Evolutionary conservation across 2,888 invertebrate genomes (phyloP), one percentile per base, ranked within the genome.

Genomic region (Electrophaes corylata): DNA sequence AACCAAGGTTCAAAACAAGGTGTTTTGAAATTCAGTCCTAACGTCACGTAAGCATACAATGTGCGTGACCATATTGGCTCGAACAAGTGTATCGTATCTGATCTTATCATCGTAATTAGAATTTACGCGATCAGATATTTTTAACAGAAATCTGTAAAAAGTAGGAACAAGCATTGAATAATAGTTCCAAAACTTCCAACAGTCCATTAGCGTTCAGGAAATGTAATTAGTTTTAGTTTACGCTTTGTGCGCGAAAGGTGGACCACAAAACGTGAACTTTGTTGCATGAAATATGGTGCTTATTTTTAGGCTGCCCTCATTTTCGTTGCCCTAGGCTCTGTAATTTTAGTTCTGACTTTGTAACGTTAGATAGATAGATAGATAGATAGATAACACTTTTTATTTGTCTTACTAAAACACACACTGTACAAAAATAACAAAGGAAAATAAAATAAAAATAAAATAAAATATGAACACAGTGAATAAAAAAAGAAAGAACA

Each of bases 151-250:
- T 14, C n/a, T n/a, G n/a, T n/a, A n/a, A n/a, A n/a, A 54, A 60
- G 54, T 54, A 56, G 54, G 43, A 44, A 37, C 53, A 16, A 58
- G 23, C 62, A 58, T 47, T 59, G 62, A 62, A 55, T 52, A 61
- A 33, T 12, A 16, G 26, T 4, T 37, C 62, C 23, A 23, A 23
- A 6, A 4, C 60, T 68, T 64, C 48, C 49, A 41, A 60, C 56
- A 57, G 57, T 59, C n/a, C 57, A 57, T 49, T 55, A 62, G 62
- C 62, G 62, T 61, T 57, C 49, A 57, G 62, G 39, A 65, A 65
- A 67, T 68, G 69, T 72, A 75, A 73, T 78, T 76, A 72, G 72
- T 72, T 70, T 63, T 75, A 72, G 72, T 73, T 69, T 61, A 61
- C 64, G 65, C 69, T 70, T 66, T 71, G 65, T 64, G 50, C 57